phyloP scores from a whole-genome alignment of 2,888 invertebrate genomes.

The Xanthostigma xanthostigma region DNA sequence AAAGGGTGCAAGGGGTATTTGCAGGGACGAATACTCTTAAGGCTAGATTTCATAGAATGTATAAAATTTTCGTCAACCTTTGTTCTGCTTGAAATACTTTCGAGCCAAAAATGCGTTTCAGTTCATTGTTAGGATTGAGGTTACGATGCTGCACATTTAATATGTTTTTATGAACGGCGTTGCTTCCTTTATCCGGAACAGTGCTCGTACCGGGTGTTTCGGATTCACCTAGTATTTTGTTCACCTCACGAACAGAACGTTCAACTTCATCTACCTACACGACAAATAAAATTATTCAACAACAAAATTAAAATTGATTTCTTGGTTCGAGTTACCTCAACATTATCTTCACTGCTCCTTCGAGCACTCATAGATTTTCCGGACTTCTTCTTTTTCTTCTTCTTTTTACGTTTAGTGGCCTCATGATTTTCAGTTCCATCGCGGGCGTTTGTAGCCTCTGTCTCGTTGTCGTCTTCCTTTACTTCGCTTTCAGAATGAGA shows the following conservation, averaged over 20 bases:
- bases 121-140: conserved; percentile 65
- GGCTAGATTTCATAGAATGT: background rate
- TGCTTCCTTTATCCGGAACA: conserved; percentile 16
- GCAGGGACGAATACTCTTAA: too few relatives aligned
- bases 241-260: conserved; percentile 48
- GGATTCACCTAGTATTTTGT: conserved; percentile 46
- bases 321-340: conserved; percentile 32
- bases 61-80: background rate
- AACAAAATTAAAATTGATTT: conserved; percentile 8
- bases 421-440: conserved; percentile 32
- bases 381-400: conserved; percentile 48
- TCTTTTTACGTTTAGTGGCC: conserved; percentile 40
- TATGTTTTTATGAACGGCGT: conserved; percentile 30
- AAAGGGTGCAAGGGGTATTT: too few relatives aligned
- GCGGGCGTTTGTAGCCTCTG: conserved; percentile 38
- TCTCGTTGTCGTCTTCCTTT: conserved; percentile 51
- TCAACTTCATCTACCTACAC: conserved; percentile 48
- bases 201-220: conserved; percentile 16
- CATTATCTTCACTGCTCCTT: conserved; percentile 47
- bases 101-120: conserved; percentile 67
- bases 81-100: conserved; percentile 57
- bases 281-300: conserved; percentile 1
- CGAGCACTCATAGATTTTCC: conserved; percentile 31
- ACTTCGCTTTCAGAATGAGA: conserved; percentile 53
- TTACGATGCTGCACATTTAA: conserved; percentile 52